Percentiles rank a stretch among this genome's conserved stretches.
Conservation (phyloP, 1,140 invertebrate genomes). For the Apis cerana region DNA sequence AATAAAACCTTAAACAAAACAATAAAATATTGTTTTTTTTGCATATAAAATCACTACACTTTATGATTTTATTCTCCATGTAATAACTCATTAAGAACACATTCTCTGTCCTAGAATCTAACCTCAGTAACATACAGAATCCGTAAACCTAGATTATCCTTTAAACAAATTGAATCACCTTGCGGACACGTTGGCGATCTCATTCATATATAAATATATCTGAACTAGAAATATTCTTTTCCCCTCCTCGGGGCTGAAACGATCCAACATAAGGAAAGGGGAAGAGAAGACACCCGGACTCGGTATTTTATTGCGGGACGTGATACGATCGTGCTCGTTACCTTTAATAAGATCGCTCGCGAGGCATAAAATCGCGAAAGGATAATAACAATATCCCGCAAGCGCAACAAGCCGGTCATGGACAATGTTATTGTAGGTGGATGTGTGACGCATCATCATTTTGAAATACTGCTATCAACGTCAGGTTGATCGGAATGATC, state of each 20-base stretch:
- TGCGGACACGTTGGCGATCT: too few relatives aligned
- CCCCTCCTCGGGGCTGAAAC: not conserved
- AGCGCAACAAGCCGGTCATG: conserved; percentile 48
- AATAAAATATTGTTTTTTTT: too few relatives aligned
- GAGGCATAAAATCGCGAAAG: conserved; percentile 70
- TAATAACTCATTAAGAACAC: too few relatives aligned
- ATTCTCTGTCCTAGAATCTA: too few relatives aligned
- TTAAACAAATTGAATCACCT: not conserved
- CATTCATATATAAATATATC: not conserved
- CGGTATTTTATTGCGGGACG: conserved; percentile 39
- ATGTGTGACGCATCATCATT: conserved; percentile 66
- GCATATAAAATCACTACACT: too few relatives aligned
- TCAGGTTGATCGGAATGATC: not conserved
- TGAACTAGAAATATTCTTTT: conserved; percentile 21
- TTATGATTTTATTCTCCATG: too few relatives aligned
- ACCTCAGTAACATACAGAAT: too few relatives aligned
- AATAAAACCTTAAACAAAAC: too few relatives aligned
- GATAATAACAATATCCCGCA: conserved; percentile 68
- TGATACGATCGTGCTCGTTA: conserved; percentile 75
- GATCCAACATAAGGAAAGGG: not conserved
- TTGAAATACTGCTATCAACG: conserved; percentile 60
- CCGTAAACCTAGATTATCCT: not conserved
- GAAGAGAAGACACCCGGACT: not conserved
- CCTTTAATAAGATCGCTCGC: conserved; percentile 76
- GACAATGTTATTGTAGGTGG: conserved; percentile 72